Evolutionary conservation across 1,140 invertebrate genomes (phyloP).

Genomic region (Diprion similis): DNA sequence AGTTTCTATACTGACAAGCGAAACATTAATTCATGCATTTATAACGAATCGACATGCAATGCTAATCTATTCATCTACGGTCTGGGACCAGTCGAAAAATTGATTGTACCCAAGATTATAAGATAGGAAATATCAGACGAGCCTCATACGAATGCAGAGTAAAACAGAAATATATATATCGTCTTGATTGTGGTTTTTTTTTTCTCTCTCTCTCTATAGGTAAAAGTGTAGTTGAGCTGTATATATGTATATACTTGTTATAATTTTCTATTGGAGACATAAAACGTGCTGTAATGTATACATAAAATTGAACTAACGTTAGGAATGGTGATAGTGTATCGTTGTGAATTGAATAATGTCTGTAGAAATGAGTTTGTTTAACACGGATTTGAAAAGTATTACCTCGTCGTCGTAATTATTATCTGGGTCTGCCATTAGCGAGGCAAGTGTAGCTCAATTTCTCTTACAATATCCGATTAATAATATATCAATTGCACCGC

Average conservation of each 20-base stretch:
- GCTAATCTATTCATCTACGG: background rate
- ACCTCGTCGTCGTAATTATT: slow-evolving; percentile 5
- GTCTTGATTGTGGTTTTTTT: background rate
- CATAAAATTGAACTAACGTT: background rate
- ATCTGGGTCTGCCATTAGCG: slow-evolving; percentile 6
- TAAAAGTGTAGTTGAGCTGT: no score
- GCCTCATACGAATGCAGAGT: background rate
- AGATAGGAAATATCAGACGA: background rate
- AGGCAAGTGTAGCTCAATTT: background rate
- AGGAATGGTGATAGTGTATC: background rate
- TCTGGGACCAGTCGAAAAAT: background rate
- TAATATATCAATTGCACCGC: background rate
- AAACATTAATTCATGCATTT: background rate
- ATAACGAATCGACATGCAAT: background rate
- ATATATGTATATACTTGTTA: no score
- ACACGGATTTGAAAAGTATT: background rate
- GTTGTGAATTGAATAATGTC: slow-evolving; percentile 2
- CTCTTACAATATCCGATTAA: background rate
- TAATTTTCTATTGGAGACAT: no score
- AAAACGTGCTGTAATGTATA: background rate
- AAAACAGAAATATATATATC: background rate
- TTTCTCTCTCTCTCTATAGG: no score
- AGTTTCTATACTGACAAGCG: background rate
- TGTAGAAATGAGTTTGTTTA: background rate
- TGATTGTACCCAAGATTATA: background rate